These are phyloP conservation scores for Eubasilissa regina DNA, from an alignment of 1,140 invertebrate species.

Conservation along the genomic window DNA sequence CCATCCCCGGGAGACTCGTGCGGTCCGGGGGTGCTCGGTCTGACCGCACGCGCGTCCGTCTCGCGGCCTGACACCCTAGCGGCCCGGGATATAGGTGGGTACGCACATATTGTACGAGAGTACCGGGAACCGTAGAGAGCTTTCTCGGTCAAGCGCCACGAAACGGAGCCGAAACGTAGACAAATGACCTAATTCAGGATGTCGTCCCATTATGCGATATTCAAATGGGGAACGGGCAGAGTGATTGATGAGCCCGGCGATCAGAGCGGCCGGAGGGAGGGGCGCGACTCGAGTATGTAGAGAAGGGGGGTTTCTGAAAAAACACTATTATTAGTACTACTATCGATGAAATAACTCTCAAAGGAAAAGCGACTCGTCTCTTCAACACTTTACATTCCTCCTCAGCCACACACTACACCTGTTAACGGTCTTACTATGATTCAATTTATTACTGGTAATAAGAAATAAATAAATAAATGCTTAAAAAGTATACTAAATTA, in stretches of 20 bases:
- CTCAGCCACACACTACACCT: too few relatives aligned
- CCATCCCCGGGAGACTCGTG: slow-evolving; percentile 29
- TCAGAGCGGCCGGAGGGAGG: slow-evolving; percentile 24
- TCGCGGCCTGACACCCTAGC: not conserved
- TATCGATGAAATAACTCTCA: too few relatives aligned
- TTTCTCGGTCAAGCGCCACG: slow-evolving; percentile 9
- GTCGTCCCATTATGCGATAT: slow-evolving; percentile 43
- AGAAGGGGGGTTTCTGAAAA: too few relatives aligned
- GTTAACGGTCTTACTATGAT: too few relatives aligned
- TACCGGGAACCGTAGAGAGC: not conserved
- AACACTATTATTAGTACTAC: too few relatives aligned
- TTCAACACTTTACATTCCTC: too few relatives aligned
- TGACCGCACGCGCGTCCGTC: not conserved
- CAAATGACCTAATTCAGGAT: slow-evolving; percentile 27
- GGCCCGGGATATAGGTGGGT: not conserved
- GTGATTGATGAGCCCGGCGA: slow-evolving; percentile 50
- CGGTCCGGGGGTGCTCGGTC: slow-evolving; percentile 11
- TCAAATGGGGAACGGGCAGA: slow-evolving; percentile 35
- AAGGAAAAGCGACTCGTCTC: too few relatives aligned
- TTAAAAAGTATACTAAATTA: too few relatives aligned
- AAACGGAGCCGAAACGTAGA: not conserved
- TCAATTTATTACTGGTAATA: too few relatives aligned
- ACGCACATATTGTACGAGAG: not conserved
- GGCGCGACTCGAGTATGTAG: too few relatives aligned
- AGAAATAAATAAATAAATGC: too few relatives aligned